These are phyloP conservation scores for Theocolax elegans DNA, from an alignment of 1,140 invertebrate species.

Conservation along the genomic window DNA sequence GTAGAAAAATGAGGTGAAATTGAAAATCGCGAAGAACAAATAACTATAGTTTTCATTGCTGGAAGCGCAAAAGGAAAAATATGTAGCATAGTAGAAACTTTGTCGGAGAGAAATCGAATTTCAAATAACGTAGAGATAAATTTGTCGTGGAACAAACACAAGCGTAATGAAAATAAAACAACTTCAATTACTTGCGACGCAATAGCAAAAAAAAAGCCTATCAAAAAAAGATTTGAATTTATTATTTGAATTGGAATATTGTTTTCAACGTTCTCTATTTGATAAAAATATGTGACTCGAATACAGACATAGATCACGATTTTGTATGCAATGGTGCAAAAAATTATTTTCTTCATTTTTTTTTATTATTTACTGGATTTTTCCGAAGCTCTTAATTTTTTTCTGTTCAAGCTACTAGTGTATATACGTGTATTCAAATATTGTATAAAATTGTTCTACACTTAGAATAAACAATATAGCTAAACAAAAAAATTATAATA, in stretches of 20 bases:
- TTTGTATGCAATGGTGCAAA: too few relatives aligned
- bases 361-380: too few relatives aligned
- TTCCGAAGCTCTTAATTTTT: too few relatives aligned
- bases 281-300: too few relatives aligned
- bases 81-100: background rate
- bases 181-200: background rate
- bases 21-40: conserved; percentile 12
- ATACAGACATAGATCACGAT: too few relatives aligned
- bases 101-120: conserved; percentile 14
- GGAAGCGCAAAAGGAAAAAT: background rate
- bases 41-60: conserved; percentile 2
- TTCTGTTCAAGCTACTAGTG: too few relatives aligned
- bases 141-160: conserved; percentile 3
- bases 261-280: background rate
- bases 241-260: background rate
- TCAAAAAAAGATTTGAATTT: background rate
- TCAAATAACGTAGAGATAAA: background rate
- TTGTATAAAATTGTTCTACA: too few relatives aligned
- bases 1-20: background rate
- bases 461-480: too few relatives aligned
- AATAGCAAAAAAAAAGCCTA: background rate
- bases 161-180: conserved; percentile 17
- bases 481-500: too few relatives aligned
- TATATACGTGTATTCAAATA: too few relatives aligned
- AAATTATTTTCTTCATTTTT: too few relatives aligned